phyloP scores from a whole-genome alignment of 2,113 vertebrate genomes.

The Rhinoptilus africanus region DNA sequence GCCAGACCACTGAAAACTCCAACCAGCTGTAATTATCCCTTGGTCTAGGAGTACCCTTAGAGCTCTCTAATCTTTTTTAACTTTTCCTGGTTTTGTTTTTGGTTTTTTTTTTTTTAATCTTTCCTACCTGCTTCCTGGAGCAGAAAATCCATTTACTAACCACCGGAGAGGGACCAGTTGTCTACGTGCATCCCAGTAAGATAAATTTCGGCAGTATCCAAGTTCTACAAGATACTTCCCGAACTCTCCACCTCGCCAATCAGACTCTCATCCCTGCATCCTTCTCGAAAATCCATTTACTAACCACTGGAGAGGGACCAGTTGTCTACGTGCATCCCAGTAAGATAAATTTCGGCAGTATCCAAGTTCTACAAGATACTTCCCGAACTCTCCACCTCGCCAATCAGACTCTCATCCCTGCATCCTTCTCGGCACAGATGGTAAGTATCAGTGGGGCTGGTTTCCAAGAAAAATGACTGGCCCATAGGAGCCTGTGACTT shows the following conservation, averaged over 20 bases:
- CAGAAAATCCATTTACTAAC: constrained; percentile 75
- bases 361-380: constrained; percentile 77
- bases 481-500: background rate
- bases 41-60: background rate
- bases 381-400: constrained; percentile 70
- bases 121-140: background rate
- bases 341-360: constrained; percentile 79
- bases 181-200: constrained; percentile 64
- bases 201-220: constrained; percentile 82
- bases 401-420: constrained; percentile 80
- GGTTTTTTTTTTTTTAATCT: background rate
- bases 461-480: background rate
- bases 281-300: constrained; percentile 72
- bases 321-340: constrained; percentile 67
- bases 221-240: constrained; percentile 73
- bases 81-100: background rate
- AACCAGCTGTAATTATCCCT: background rate
- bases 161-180: constrained; percentile 77
- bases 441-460: constrained; percentile 62
- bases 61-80: background rate
- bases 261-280: too few relatives aligned
- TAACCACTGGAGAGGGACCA: constrained; percentile 77
- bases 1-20: background rate
- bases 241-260: constrained; percentile 67
- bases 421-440: constrained; percentile 73